phyloP scores from a whole-genome alignment of 2,797 vertebrate genomes.

The Pangasius djambal region DNA sequence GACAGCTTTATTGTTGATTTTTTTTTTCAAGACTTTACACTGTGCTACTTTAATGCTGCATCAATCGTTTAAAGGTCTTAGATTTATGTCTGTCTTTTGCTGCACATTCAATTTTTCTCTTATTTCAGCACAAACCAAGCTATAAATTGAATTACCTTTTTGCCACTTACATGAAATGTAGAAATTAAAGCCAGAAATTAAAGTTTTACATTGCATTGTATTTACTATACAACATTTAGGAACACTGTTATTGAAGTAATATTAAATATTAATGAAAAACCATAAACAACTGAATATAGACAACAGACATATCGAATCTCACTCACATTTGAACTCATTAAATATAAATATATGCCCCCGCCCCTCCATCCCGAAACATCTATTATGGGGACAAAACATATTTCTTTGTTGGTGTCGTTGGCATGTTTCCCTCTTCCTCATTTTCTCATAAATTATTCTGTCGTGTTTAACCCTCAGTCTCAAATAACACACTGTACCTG shows the following conservation, averaged over 20 bases:
- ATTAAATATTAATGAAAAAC: conserved; percentile 1
- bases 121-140: neutral
- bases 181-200: neutral
- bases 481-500: neutral
- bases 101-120: neutral
- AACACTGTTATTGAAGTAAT: neutral
- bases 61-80: conserved; percentile 1
- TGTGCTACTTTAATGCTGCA: neutral
- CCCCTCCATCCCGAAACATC: neutral
- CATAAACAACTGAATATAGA: neutral
- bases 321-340: conserved; percentile 11
- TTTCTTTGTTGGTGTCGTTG: neutral
- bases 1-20: too few species aligned
- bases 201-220: neutral
- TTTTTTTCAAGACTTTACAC: neutral
- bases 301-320: conserved; percentile 4
- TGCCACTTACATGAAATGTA: neutral
- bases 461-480: neutral
- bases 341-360: conserved; percentile 5
- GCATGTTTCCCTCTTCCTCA: conserved; percentile 17
- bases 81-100: neutral
- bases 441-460: conserved; percentile 22
- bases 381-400: conserved; percentile 1
- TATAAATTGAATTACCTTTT: neutral
- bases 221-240: neutral